Conservation (phyloP, 2,797 vertebrate genomes). For the Urocyon cinereoargenteus region DNA sequence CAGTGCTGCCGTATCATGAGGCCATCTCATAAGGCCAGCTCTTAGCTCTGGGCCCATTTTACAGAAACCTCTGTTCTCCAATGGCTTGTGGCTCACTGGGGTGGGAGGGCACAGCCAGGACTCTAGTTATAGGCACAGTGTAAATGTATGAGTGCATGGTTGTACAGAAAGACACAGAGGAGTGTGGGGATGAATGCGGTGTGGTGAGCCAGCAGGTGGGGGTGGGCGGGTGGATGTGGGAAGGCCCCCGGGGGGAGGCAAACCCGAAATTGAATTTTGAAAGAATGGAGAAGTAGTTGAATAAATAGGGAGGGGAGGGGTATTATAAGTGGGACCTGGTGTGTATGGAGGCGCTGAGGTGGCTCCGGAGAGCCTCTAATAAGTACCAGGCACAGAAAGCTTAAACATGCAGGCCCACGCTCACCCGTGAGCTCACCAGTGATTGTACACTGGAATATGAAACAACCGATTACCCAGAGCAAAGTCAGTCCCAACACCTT, state of each 20-base stretch:
- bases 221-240: background rate
- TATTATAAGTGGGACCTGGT: background rate
- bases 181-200: background rate
- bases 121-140: background rate
- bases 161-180: background rate
- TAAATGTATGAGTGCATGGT: background rate
- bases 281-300: constrained; percentile 37
- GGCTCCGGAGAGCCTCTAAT: background rate
- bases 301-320: constrained; percentile 12
- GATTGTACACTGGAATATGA: constrained; percentile 34
- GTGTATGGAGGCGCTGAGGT: background rate
- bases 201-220: background rate
- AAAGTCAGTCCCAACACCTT: constrained; percentile 63
- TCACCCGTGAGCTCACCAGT: background rate
- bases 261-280: constrained; percentile 41
- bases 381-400: constrained; percentile 17
- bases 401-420: constrained; percentile 30
- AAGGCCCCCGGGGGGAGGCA: constrained; percentile 12
- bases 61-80: background rate
- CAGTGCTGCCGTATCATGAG: rapidly evolving
- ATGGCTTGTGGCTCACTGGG: background rate
- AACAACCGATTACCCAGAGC: constrained; percentile 60
- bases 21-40: background rate
- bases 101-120: background rate
- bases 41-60: background rate